phyloP scores from a whole-genome alignment of 2,888 invertebrate genomes.

The Ommatoiulus sabulosus region DNA sequence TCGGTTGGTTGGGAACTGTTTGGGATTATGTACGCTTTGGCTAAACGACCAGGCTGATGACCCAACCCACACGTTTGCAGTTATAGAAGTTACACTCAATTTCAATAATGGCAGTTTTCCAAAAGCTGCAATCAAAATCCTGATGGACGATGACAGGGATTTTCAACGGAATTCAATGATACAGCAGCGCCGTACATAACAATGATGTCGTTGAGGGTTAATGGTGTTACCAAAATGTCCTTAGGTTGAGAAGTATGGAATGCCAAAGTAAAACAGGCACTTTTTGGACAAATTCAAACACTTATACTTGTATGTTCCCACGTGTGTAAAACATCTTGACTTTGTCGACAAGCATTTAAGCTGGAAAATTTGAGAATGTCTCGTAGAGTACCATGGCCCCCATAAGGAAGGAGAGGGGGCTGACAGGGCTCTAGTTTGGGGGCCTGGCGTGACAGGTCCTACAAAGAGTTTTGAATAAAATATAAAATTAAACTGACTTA shows the following conservation, averaged over 20 bases:
- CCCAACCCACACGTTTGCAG: neutral
- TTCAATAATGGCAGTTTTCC: neutral
- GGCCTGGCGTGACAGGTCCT: too few relatives aligned
- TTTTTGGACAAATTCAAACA: too few relatives aligned
- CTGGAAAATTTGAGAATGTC: too few relatives aligned
- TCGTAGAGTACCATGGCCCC: too few relatives aligned
- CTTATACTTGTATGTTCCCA: too few relatives aligned
- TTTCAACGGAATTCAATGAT: neutral
- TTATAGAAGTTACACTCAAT: neutral
- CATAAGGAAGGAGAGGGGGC: too few relatives aligned
- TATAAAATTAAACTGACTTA: too few relatives aligned
- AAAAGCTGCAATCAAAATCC: neutral
- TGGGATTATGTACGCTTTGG: neutral
- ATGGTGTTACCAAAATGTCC: neutral
- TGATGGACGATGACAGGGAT: slow-evolving; percentile 10
- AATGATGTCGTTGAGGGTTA: neutral
- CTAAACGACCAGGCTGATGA: neutral
- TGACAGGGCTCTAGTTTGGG: too few relatives aligned
- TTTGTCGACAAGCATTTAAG: too few relatives aligned
- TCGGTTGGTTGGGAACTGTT: neutral
- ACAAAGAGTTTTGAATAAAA: too few relatives aligned
- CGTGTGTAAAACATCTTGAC: too few relatives aligned
- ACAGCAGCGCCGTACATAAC: neutral
- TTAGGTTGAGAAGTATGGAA: neutral
- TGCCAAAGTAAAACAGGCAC: too few relatives aligned